phyloP scores from a whole-genome alignment of 2,888 invertebrate genomes.

The Parnassius orleans region DNA sequence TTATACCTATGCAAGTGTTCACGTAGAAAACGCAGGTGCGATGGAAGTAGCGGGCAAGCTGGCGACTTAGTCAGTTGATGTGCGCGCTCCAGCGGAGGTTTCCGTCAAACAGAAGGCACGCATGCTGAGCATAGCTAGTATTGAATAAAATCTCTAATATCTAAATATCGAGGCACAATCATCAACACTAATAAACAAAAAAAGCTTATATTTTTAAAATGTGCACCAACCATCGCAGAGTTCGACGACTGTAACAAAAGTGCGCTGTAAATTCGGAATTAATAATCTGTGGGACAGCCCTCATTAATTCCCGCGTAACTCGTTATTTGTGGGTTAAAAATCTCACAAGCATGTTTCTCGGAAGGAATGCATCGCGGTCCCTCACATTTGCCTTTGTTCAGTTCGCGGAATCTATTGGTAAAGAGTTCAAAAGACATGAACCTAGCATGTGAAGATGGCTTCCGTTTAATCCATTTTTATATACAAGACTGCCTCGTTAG shows the following conservation, averaged over 20 bases:
- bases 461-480: background rate
- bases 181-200: background rate
- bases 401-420: conserved; percentile 33
- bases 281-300: conserved; percentile 26
- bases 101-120: too few species aligned
- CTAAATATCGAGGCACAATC: too few species aligned
- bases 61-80: too few species aligned
- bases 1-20: too few species aligned
- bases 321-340: conserved; percentile 31
- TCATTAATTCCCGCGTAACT: conserved; percentile 35
- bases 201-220: background rate
- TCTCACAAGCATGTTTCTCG: conserved; percentile 30
- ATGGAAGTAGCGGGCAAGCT: too few species aligned
- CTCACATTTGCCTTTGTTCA: conserved; percentile 18
- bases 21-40: too few species aligned
- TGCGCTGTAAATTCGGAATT: conserved; percentile 2
- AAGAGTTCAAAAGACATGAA: conserved; percentile 23
- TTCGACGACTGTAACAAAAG: conserved; percentile 16
- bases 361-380: conserved; percentile 27
- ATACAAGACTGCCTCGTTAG: too few species aligned
- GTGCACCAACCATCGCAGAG: background rate
- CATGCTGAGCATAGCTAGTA: too few species aligned
- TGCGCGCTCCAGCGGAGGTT: too few species aligned
- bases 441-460: background rate
- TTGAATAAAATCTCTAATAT: too few species aligned